Base-by-base conservation (phyloP, 2,797 vertebrate species). In the Fistularia commersonii region DNA sequence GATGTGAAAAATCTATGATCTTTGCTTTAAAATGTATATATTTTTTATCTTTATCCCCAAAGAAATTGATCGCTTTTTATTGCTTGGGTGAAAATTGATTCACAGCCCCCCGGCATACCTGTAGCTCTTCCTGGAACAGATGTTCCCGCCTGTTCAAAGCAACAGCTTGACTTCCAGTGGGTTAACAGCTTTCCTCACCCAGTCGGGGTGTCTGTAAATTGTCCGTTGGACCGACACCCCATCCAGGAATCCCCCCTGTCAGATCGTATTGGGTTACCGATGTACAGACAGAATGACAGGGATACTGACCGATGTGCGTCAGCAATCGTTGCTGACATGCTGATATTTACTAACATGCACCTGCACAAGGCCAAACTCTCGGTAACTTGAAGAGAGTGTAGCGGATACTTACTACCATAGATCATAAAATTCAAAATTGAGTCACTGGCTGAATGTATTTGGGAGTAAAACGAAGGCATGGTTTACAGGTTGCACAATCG, bases 221-320 rank as follows among this genome's bases (percentile, higher is more conserved):
- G 61, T 38, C 33, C 23, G n/a, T n/a, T 45, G 57, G 45, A 56
- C 66, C 34, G 23, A 4, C 23, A 23, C 23, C 4, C 23, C 23
- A 4, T 4, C 23, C 4, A 2, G 23, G 23, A 23, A 23, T 23
- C 23, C 23, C 23, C 23, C 23, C 55, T 46, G 51, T 48, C 32
- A 57, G 61, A 44, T 58, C n/a, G 37, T 74, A 66, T 81, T 54
- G 40, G 69, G 48, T 78, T 63, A 57, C 80, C 39, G 66, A 74
- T 62, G 32, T 53, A 58, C 39, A 45, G 45, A 45, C 35, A 39
- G 45, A 3, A 1, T 62, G 59, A 72, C 48, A 0, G 54, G 23
- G 23, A 4, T 4, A 23, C 23, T 23, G 23, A 23, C 23, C 33
- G 2, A 66, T 43, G 45, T 75, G 69, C 37, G 49, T 79, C 75